These are phyloP conservation scores for Synanthedon formicaeformis DNA, from an alignment of 2,888 invertebrate species.

Conservation along the genomic window DNA sequence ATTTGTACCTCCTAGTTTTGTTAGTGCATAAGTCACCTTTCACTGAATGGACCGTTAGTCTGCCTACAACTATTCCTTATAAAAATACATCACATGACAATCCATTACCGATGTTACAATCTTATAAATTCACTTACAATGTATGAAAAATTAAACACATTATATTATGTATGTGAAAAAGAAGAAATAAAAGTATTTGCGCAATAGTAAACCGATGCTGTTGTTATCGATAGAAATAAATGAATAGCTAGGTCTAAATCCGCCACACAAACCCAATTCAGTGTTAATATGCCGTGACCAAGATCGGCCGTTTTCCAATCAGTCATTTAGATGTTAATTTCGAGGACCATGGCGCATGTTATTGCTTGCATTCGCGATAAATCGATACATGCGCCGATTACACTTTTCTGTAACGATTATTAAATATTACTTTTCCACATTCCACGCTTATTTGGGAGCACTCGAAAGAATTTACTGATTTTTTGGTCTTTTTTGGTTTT, in stretches of 20 bases:
- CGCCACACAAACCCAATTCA: constrained; percentile 66
- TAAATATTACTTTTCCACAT: neutral
- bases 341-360: constrained; percentile 65
- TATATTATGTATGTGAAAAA: too few relatives aligned
- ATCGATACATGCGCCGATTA: constrained; percentile 18
- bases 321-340: constrained; percentile 67
- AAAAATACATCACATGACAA: too few relatives aligned
- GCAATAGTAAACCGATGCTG: constrained; percentile 25
- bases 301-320: constrained; percentile 58
- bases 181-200: too few relatives aligned
- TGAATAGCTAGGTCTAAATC: constrained; percentile 39
- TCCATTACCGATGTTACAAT: too few relatives aligned
- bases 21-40: too few relatives aligned
- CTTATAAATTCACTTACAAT: too few relatives aligned
- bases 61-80: too few relatives aligned
- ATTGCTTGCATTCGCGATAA: constrained; percentile 41
- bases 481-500: too few relatives aligned
- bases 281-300: constrained; percentile 62
- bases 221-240: constrained; percentile 47
- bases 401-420: constrained; percentile 6
- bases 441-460: neutral
- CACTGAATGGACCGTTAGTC: too few relatives aligned
- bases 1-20: too few relatives aligned
- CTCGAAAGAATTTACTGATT: too few relatives aligned
- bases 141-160: too few relatives aligned